Conservation (phyloP, 1,140 invertebrate species). For the Sycophaga agraensis region DNA sequence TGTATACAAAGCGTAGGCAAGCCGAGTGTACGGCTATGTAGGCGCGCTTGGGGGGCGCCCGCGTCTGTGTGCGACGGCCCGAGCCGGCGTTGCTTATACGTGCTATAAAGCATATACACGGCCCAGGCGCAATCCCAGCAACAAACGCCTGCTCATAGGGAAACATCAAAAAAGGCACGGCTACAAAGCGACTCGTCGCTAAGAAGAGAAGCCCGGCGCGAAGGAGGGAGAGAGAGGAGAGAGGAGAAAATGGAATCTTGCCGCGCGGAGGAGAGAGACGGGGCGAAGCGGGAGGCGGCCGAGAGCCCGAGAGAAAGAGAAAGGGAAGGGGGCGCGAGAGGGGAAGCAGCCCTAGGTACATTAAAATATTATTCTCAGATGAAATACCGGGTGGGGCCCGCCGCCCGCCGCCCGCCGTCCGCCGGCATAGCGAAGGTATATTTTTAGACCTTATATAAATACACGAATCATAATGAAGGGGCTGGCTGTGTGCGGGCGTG, state of each 20-base stretch:
- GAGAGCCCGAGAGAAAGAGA: background rate
- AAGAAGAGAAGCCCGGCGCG: slow-evolving; percentile 13
- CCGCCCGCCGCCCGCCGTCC: too few species aligned
- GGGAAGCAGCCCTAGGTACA: slow-evolving; percentile 43
- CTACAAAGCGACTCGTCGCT: slow-evolving; percentile 39
- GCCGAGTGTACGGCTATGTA: too few species aligned
- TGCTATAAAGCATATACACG: slow-evolving; percentile 22
- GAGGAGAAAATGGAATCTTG: slow-evolving; percentile 19
- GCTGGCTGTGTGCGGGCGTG: slow-evolving; percentile 32
- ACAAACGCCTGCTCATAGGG: slow-evolving; percentile 37
- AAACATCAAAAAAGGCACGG: slow-evolving; percentile 46
- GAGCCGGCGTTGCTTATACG: too few species aligned
- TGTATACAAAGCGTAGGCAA: too few species aligned
- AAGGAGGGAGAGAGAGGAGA: slow-evolving; percentile 5
- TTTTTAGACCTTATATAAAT: slow-evolving; percentile 60
- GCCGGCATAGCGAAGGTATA: slow-evolving; percentile 54
- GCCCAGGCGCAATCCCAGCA: slow-evolving; percentile 26
- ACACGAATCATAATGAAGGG: slow-evolving; percentile 60
- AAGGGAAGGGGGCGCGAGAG: slow-evolving; percentile 16
- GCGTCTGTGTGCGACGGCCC: too few species aligned
- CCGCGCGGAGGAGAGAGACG: slow-evolving; percentile 1
- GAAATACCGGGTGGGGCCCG: slow-evolving; percentile 58
- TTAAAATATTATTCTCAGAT: slow-evolving; percentile 61
- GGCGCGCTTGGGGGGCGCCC: too few species aligned
- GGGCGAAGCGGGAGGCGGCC: background rate